Base-by-base conservation (phyloP, 2,113 vertebrate genomes). In the Pungitius pungitius region DNA sequence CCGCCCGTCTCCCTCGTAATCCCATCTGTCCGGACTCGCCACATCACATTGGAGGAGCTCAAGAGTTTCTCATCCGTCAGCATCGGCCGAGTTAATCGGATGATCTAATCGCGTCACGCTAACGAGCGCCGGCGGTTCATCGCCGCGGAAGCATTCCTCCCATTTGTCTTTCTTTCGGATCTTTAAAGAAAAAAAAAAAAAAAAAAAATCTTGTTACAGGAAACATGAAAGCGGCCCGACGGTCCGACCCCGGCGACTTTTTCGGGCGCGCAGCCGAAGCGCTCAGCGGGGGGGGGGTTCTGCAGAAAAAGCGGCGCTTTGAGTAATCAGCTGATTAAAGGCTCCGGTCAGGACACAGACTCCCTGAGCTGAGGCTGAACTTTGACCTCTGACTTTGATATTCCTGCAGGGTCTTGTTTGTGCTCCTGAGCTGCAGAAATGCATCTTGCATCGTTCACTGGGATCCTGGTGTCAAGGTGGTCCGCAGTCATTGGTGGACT, bases 91-190 rank as follows among this genome's bases (percentile, higher is more conserved):
- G 27, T 35, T 35, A 35, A 73, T 81, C 9, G 24, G 40, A 70
- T 86, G 82, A 87, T 87, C 74, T 81, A 39, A 85, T 86, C 77
- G 61, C 45, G 65, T 45, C 22, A 33, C 63, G 57, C 35, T 73
- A 75, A 85, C 13, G 35, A 80, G 71, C 13, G 6, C 59, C 17
- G 56, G 42, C 61, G 39, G 39, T 80, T 75, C 60, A 66, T 81
- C 82, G 56, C 65, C 0, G 24, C 27, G 22, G 75, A 26, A 49
- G 37, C 60, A 10, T 71, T 71, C 35, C 75, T 60, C 60, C 2
- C 8, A 47, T 68, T 61, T 20, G 0, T 68, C 56, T 69, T 65
- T 65, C 33, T 75, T 66, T 67, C 35, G 10, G 24, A 24, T 14
- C 20, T 55, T 85, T 80, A 0, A 35, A 30, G n/a, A n/a, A n/a